Evolutionary conservation across 92 coral and sea anemone species (phyloP).

Genomic region (Zoanthus solanderi): DNA sequence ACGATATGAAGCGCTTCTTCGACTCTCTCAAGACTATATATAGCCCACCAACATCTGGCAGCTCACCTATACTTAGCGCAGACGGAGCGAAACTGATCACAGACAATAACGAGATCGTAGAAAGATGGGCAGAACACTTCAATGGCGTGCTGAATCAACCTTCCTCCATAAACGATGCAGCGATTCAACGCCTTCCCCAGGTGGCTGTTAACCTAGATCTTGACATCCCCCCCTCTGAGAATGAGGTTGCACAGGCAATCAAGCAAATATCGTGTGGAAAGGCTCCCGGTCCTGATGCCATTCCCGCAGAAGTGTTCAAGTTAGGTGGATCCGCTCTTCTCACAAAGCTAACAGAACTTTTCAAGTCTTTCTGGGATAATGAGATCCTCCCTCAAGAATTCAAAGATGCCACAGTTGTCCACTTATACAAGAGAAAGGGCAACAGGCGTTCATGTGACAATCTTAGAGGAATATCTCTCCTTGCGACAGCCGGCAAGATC

Average conservation of each 20-base stretch:
- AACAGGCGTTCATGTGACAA: no score
- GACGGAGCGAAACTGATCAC: no score
- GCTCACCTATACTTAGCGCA: not conserved
- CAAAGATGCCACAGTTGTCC: no score
- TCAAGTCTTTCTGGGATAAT: no score
- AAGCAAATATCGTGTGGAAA: conserved; percentile 16
- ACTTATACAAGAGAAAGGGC: no score
- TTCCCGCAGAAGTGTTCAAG: conserved; percentile 34
- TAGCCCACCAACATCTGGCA: not conserved
- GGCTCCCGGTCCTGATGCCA: conserved; percentile 24
- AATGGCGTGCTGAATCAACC: not conserved
- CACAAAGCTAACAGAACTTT: no score
- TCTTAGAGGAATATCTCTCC: no score
- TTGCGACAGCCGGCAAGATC: no score
- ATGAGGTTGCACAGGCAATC: conserved; percentile 34
- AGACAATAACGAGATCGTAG: not conserved
- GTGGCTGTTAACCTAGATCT: not conserved
- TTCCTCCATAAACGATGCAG: not conserved
- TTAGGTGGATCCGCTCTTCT: not conserved
- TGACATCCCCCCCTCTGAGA: not conserved
- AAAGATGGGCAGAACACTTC: not conserved
- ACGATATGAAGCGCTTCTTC: conserved; percentile 32
- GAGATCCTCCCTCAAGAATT: no score
- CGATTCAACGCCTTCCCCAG: not conserved
- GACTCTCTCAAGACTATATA: conserved; percentile 32